Evolutionary conservation across 1,140 invertebrate genomes (phyloP), one percentile per base, ranked within the genome.

Genomic region (Papilio xuthus): DNA sequence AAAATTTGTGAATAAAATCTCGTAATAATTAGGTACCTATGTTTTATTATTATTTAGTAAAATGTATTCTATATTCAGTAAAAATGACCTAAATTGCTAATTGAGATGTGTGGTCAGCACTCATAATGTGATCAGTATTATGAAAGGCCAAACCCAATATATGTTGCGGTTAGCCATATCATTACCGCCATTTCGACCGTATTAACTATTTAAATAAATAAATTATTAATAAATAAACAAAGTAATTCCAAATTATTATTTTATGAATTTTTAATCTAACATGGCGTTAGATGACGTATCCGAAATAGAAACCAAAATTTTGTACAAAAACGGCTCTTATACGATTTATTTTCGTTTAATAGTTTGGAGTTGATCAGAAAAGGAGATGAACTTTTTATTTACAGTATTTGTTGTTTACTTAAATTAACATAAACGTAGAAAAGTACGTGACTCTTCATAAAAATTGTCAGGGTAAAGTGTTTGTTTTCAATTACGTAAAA

Each of bases 81-180:
- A 37, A 6, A 37, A 3, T 37, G 4, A 7, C 2, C 4, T 37
- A 37, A 37, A 50, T 67, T 28, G 6, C 10, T 32, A 67, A 67
- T 32, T 67, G 0, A 32, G 23, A 18, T 50, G 1, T 50, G 13
- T 15, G 47, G 23, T 32, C 23, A 60, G 23, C 23, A 60, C 23
- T 60, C 56, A 37, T 37, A 37, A 63, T 63, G 15, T 32, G 60
- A 67, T 67, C 60, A 67, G 12, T 67, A 67, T 67, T 67, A 67
- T 67, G 60, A 67, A 9, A 26, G 60, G 13, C 60, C 26, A 13
- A 28, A 9, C 13, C 32, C 26, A 67, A 67, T 67, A 50, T 50
- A 32, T 8, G 26, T 32, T 32, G 60, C 26, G 60, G 60, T 67
- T 67, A 28, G 26, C 60, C 60, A 67, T 28, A 28, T 15, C 26